Evolutionary conservation across 2,888 invertebrate genomes (phyloP), one percentile per base, ranked within the genome.

Genomic region (Psylliodes chrysocephalus): DNA sequence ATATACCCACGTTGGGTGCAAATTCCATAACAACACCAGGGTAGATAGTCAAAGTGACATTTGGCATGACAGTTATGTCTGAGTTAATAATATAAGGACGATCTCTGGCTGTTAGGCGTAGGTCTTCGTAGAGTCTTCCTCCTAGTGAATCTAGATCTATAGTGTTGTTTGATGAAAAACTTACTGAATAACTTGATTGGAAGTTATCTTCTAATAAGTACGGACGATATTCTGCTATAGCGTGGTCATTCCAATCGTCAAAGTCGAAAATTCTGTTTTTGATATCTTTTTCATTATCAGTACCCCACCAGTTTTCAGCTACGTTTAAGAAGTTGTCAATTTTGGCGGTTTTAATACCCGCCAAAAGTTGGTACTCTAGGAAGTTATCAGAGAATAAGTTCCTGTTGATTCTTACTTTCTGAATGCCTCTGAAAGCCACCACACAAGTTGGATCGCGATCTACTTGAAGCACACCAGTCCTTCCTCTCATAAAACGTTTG

Each of bases 191-290:
- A 72, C 92, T 93, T 0, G 92, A 87, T 68, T 92, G 91, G 74
- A 93, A 88, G 51, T 87, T 86, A 70, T 94, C 90, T 77, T 90
- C 90, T 0, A 91, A 87, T 61, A 97, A 86, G 81, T 90, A 98
- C 0, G 98, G 99, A 57, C 91, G 87, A 81, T 92, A 99, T 10
- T 91, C 87, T 0, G 97, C 98, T 54, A 97, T 89, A 0, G 97
- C 97, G 80, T 95, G 96, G 81, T 96, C 95, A 80, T 99, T 99
- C 98, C 99, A 99, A 80, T 98, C 98, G 80, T 99, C 97, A 82
- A 99, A 98, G 83, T 98, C 98, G 79, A 98, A 98, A 75, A 98
- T 96, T 77, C 90, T 87, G 53, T 88, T 86, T 72, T 89, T 89
- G 56, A 99, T 98, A 59, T 87, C 86, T 3, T 83, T 84, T 54